Percentiles rank a stretch among this genome's conserved stretches.
These are phyloP conservation scores for Chalcis sispes DNA, from an alignment of 2,888 invertebrate species.

Conservation along the genomic window DNA sequence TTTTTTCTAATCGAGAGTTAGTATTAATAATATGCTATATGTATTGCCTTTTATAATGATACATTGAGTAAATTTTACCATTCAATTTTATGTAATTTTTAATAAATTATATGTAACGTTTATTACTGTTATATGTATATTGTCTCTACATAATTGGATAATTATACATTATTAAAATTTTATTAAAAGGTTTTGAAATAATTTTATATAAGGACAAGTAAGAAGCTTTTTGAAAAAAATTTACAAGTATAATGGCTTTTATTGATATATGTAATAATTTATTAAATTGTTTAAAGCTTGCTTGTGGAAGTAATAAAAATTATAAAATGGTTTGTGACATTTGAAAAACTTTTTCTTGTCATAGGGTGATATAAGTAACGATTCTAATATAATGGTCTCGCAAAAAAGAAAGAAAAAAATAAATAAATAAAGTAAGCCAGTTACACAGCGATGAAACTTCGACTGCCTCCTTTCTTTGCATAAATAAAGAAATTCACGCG, in stretches of 20 bases:
- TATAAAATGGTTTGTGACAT: conserved; percentile 17
- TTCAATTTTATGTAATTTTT: too few species aligned
- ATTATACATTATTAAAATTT: too few species aligned
- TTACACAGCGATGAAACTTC: conserved; percentile 23
- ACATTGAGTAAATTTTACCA: too few species aligned
- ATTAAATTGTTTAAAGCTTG: conserved; percentile 26
- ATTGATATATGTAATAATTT: conserved; percentile 27
- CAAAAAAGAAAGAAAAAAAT: too few species aligned
- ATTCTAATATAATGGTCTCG: conserved; percentile 7
- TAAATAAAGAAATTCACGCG: conserved; percentile 11
- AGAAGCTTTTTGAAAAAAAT: background rate
- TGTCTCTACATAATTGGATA: too few species aligned
- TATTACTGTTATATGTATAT: too few species aligned
- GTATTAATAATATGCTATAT: background rate
- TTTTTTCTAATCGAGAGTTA: conserved; percentile 9
- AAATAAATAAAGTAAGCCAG: conserved; percentile 1
- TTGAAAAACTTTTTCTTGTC: conserved; percentile 21
- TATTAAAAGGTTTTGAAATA: conserved; percentile 26
- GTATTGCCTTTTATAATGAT: background rate
- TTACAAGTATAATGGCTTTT: conserved; percentile 5
- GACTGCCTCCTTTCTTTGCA: conserved; percentile 31
- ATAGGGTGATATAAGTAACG: conserved; percentile 11
- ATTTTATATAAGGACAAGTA: conserved; percentile 40
- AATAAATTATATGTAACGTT: too few species aligned
- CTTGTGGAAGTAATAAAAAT: conserved; percentile 19